A percentile compares a stretch with the other conserved stretches of the same genome.
phyloP scores from a whole-genome alignment of 2,797 vertebrate species.

The Aselliscus stoliczkanus region DNA sequence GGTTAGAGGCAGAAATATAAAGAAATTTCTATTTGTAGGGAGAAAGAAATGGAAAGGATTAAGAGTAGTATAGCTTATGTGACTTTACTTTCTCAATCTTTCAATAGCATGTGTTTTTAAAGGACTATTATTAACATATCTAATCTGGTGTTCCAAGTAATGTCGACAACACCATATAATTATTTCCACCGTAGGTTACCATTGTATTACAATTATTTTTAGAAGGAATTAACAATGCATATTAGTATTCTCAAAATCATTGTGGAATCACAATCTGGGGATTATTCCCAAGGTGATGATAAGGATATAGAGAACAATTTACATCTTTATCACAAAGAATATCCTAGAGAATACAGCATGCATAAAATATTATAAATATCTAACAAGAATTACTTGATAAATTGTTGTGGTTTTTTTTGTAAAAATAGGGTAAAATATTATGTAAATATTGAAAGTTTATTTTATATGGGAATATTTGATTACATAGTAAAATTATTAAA shows the following conservation, averaged over 20 bases:
- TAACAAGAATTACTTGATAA: neutral
- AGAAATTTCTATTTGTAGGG: neutral
- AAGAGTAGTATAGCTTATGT: neutral
- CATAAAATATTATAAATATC: neutral
- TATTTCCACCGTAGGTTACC: conserved; percentile 55
- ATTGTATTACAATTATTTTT: conserved; percentile 51
- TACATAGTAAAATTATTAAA: neutral
- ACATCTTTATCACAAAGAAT: neutral
- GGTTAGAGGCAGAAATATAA: neutral
- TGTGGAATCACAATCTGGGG: neutral
- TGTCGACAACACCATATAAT: conserved; percentile 55
- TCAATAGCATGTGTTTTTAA: conserved; percentile 42
- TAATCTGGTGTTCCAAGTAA: conserved; percentile 61
- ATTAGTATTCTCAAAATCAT: neutral
- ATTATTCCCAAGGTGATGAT: neutral
- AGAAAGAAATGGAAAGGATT: neutral
- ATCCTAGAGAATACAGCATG: too few species aligned
- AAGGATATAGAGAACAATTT: neutral
- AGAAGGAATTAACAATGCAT: conserved; percentile 46
- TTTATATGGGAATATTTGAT: neutral
- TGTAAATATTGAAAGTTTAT: neutral
- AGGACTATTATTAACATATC: conserved; percentile 64
- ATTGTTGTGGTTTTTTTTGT: neutral
- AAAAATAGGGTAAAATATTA: neutral
- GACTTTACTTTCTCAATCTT: conserved; percentile 45